A percentile compares a stretch with the other conserved stretches of the same genome.
Evolutionary conservation across 2,113 vertebrate genomes (phyloP).

Genomic region (Siphamia tubifer): DNA sequence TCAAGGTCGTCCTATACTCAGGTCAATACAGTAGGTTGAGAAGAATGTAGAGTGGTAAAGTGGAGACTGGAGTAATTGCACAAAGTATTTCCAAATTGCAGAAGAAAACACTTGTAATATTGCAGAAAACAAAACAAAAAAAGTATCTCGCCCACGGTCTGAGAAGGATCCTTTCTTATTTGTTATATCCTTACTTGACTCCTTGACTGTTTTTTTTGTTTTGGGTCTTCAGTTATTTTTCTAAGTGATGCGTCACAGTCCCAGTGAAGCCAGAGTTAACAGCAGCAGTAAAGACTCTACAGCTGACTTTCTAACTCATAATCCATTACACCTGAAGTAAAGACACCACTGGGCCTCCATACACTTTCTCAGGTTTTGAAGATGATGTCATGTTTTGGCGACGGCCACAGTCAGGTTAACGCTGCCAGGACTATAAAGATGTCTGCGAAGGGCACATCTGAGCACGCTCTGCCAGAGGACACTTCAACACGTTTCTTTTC

Average conservation of each 20-base stretch:
- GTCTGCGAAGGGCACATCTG: slow-evolving; percentile 41
- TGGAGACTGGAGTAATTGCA: too few relatives aligned
- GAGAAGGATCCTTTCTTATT: neutral
- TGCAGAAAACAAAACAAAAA: too few relatives aligned
- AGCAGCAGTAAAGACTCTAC: too few relatives aligned
- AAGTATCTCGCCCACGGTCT: too few relatives aligned
- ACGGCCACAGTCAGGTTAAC: neutral
- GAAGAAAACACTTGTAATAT: too few relatives aligned
- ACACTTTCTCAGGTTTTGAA: slow-evolving; percentile 7
- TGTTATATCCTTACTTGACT: neutral
- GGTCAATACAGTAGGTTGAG: too few relatives aligned
- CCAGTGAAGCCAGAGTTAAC: too few relatives aligned
- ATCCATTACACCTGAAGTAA: slow-evolving; percentile 11
- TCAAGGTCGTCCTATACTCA: too few relatives aligned
- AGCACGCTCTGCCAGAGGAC: slow-evolving; percentile 40
- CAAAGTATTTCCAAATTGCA: too few relatives aligned
- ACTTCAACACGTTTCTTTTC: slow-evolving; percentile 14
- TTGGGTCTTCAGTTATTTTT: neutral
- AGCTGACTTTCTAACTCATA: neutral
- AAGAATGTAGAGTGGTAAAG: too few relatives aligned
- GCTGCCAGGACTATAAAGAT: slow-evolving; percentile 44
- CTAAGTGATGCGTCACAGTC: neutral
- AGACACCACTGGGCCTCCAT: neutral
- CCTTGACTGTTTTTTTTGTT: neutral
- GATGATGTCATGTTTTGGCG: slow-evolving; percentile 41